A percentile compares a stretch with the other conserved stretches of the same genome.
These are phyloP conservation scores for Pollenia angustigena DNA, from an alignment of 2,888 invertebrate species.

Conservation along the genomic window DNA sequence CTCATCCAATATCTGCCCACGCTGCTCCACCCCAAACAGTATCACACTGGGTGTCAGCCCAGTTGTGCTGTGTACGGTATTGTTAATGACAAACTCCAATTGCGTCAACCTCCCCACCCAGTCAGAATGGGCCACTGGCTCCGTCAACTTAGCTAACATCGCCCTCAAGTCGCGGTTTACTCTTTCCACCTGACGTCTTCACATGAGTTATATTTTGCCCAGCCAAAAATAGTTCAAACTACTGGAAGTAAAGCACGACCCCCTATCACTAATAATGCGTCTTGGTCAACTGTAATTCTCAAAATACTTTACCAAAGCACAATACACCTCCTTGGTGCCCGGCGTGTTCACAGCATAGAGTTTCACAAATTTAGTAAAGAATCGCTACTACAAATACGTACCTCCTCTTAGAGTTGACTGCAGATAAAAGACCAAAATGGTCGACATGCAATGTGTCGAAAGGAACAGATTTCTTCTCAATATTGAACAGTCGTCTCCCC, in stretches of 20 bases:
- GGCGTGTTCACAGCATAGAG: slow-evolving; percentile 52
- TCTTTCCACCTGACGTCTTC: slow-evolving; percentile 33
- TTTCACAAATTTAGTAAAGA: slow-evolving; percentile 21
- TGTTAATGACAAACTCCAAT: slow-evolving; percentile 32
- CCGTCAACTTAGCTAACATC: slow-evolving; percentile 36
- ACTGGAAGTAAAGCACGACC: slow-evolving; percentile 49
- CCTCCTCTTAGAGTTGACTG: slow-evolving; percentile 30
- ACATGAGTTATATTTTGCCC: slow-evolving; percentile 10
- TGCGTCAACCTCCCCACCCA: slow-evolving; percentile 51
- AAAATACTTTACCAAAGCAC: slow-evolving; percentile 42
- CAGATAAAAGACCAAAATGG: too few relatives aligned
- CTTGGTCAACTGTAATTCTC: slow-evolving; percentile 56
- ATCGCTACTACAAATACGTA: slow-evolving; percentile 51
- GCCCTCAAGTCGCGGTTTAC: slow-evolving; percentile 44
- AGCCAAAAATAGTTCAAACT: slow-evolving; percentile 35
- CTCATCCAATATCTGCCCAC: slow-evolving; percentile 33
- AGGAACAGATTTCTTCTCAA: too few relatives aligned
- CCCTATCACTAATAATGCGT: slow-evolving; percentile 48
- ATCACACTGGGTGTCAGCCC: slow-evolving; percentile 31
- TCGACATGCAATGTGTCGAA: too few relatives aligned
- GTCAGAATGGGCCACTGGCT: slow-evolving; percentile 50
- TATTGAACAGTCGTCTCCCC: too few relatives aligned
- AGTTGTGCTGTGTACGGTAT: slow-evolving; percentile 32
- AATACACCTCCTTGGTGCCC: slow-evolving; percentile 48
- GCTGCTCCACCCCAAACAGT: slow-evolving; percentile 35